Evolutionary conservation across 2,888 invertebrate species (phyloP).

Genomic region (Deilephila elpenor): DNA sequence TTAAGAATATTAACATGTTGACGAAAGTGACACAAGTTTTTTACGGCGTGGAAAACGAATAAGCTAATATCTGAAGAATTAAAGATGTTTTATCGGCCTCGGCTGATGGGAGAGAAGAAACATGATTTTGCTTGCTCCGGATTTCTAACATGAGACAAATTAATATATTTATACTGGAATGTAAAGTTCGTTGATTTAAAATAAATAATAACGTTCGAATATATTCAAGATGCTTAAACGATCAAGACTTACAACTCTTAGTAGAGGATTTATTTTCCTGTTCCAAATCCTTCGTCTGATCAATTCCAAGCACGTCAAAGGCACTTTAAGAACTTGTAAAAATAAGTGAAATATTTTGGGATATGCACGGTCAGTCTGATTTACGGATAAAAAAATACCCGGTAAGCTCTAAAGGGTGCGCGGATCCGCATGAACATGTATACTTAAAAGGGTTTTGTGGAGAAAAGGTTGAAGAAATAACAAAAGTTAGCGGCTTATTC

Average conservation of each 20-base stretch:
- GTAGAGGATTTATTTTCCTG: background rate
- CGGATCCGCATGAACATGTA: slow-evolving; percentile 41
- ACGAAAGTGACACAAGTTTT: background rate
- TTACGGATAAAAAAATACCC: slow-evolving; percentile 40
- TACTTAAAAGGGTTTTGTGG: slow-evolving; percentile 50
- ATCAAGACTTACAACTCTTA: background rate
- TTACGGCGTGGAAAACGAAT: too few species aligned
- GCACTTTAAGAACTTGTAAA: slow-evolving; percentile 22
- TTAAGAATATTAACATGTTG: slow-evolving; percentile 8
- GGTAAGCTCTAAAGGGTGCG: slow-evolving; percentile 42
- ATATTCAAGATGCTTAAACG: background rate
- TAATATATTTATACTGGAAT: too few species aligned
- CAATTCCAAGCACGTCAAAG: slow-evolving; percentile 15
- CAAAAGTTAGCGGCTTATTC: slow-evolving; percentile 58
- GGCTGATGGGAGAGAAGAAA: too few species aligned
- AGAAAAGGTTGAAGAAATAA: slow-evolving; percentile 55
- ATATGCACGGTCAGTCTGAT: slow-evolving; percentile 37
- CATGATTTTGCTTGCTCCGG: too few species aligned
- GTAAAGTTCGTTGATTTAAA: too few species aligned
- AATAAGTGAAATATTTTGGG: slow-evolving; percentile 25
- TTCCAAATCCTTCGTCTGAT: background rate
- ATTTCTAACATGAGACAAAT: too few species aligned
- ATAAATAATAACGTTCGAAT: too few species aligned
- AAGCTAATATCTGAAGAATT: too few species aligned
- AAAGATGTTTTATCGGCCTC: too few species aligned